Base-by-base conservation (phyloP, 2,888 invertebrate species). In the Himalopsyche japonica region DNA sequence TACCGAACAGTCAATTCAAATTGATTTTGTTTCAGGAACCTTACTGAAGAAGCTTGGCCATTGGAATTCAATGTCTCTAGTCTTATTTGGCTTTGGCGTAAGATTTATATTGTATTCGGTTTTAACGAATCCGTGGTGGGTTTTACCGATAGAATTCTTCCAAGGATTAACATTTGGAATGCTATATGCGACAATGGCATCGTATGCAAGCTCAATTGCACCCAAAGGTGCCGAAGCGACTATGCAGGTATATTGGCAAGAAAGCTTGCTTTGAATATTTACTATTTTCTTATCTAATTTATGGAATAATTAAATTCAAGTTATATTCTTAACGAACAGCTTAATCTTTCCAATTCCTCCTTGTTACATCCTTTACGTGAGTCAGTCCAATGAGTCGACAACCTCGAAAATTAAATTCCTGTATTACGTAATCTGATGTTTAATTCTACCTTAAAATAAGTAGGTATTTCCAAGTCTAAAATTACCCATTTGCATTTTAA, bases 81-180 rank as follows among this genome's bases (percentile, higher is more conserved):
- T 98, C 1, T 92, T 98, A 57, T 91, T 96, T 80, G 95, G 95
- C 0, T 96, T 97, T 89, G 96, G 97, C 0, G 89, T 97, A 0
- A 94, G 98, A 80, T 97, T 97, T 88, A 91, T 97, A 86, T 91
- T 96, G 20, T 98, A 98, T 89, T 98, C 97, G 2, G 90, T 95
- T 81, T 90, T 98, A 81, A 91, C 92, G 0, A 95, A 97, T 90
- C 95, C 97, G 0, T 98, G 98, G 97, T 94, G 94, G 92, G 94
- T 96, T 78, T 91, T 98, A 85, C 95, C 97, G 0, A 94, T 98
- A 81, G 98, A 98, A 90, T 90, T 97, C 86, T 91, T 96, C 10
- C 97, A 98, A 90, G 98, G 98, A 0, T 91, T 98, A 30, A 97
- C 98, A 0, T 96, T 97, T 89, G 98, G 98, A 27, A 93, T 98